These are phyloP conservation scores for Tapirus terrestris DNA, from an alignment of 2,113 vertebrate genomes.

Conservation along the genomic window DNA sequence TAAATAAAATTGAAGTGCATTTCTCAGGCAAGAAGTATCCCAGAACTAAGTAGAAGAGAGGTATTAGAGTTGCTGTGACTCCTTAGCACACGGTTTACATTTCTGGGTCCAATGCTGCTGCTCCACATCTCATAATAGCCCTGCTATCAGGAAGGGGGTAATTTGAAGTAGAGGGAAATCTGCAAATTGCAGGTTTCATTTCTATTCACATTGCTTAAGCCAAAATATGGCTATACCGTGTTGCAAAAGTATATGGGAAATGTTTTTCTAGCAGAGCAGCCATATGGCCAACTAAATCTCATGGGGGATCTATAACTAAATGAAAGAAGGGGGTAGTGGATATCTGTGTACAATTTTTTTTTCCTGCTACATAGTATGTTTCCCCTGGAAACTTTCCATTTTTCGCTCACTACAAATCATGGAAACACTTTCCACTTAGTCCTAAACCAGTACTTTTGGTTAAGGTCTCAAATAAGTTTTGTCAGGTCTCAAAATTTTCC, in stretches of 20 bases:
- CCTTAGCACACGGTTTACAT: not conserved
- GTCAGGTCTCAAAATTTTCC: not conserved
- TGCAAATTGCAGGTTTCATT: not conserved
- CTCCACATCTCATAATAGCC: not conserved
- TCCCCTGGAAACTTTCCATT: not conserved
- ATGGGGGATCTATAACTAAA: not conserved
- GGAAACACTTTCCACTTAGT: not conserved
- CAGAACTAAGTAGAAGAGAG: not conserved
- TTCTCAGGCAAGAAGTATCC: not conserved
- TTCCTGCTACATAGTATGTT: not conserved
- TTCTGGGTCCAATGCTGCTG: not conserved
- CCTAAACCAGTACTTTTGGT: not conserved
- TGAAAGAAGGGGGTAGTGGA: not conserved
- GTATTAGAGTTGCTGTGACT: fast-evolving
- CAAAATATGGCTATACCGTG: not conserved
- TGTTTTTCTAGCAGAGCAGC: not conserved
- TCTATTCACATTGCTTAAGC: not conserved
- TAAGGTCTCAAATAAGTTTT: not conserved
- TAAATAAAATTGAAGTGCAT: not conserved
- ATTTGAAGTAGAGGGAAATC: not conserved
- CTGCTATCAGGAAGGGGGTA: not conserved
- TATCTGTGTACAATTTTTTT: not conserved
- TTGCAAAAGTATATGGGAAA: not conserved
- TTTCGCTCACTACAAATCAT: not conserved
- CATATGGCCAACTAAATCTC: not conserved